phyloP scores from a whole-genome alignment of 2,888 invertebrate genomes.

The Drosophila melanosoma region DNA sequence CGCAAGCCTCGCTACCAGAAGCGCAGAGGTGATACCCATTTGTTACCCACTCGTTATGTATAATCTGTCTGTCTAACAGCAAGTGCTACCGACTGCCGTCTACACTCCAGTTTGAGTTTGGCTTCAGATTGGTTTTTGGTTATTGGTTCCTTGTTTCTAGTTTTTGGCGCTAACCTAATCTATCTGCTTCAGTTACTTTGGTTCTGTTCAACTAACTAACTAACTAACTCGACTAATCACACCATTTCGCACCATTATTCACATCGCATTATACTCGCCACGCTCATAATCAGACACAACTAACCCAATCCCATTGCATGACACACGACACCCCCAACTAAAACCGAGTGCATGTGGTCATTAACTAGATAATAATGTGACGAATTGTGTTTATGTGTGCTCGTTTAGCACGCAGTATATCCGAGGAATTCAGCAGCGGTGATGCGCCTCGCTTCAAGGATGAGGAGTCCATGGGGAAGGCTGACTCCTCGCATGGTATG shows the following conservation, averaged over 20 bases:
- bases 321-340: conserved; percentile 40
- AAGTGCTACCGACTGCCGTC: conserved; percentile 53
- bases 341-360: not conserved
- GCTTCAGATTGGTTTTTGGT: conserved; percentile 49
- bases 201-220: conserved; percentile 24
- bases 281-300: conserved; percentile 24
- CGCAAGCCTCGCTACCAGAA: conserved; percentile 84
- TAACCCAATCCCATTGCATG: conserved; percentile 18
- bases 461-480: conserved; percentile 85
- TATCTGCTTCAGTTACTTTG: conserved; percentile 32
- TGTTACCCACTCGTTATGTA: conserved; percentile 47
- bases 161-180: conserved; percentile 64
- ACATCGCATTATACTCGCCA: conserved; percentile 52
- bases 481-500: conserved; percentile 80
- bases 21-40: conserved; percentile 84
- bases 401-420: conserved; percentile 94
- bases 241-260: conserved; percentile 64
- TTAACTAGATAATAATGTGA: conserved; percentile 23
- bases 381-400: conserved; percentile 27
- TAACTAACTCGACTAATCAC: conserved; percentile 61
- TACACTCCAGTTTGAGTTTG: conserved; percentile 57
- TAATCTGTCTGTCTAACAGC: conserved; percentile 68
- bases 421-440: conserved; percentile 98
- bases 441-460: conserved; percentile 89
- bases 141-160: conserved; percentile 52